Base-by-base conservation (phyloP, 2,888 invertebrate genomes). In the Stenoptilia bipunctidactyla region DNA sequence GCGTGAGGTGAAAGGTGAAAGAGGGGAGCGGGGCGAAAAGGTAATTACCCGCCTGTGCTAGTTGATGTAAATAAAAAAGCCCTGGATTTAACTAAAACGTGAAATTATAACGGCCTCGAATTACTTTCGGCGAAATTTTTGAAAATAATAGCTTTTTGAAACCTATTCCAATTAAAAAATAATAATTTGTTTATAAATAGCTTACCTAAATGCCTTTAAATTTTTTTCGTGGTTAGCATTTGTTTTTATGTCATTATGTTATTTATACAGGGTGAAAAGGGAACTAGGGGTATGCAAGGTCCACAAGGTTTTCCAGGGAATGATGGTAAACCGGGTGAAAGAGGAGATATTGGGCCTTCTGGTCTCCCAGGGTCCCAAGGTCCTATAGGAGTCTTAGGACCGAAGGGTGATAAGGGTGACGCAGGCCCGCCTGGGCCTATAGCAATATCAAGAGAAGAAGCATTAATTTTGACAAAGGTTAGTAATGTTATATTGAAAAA, bases 301-400 rank as follows among this genome's bases (percentile, higher is more conserved):
- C 76, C 86, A 9, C 85, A 88, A 46, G 91, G 91, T 1, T 87
- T 89, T 45, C 88, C 89, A 0, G 91, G 91, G 3, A 75, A 74
- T 27, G 86, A 88, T 51, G 91, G 91, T 1, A 76, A 83, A 33
- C 82, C 87, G 1, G 92, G 93, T 34, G 86, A 89, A 20, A 75
- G 88, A 0, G 92, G 91, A 0, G 89, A 90, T 44, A 89, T 90
- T 47, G 92, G 92, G 0, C 88, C 89, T 34, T 87, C 89, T 0
- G 92, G 91, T 0, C 66, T 87, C 13, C 89, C 90, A 45, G 92
- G 92, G 0, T 86, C 88, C 5, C 89, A 91, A 63, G 93, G 93
- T 4, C 85, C 87, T 9, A 58, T 82, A 4, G 92, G 92, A 5
- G 69, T 86, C 1, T 80, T 79, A 42, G 92, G 92, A 1, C 79